These are phyloP conservation scores for Gastracanthus pulcherrimus DNA, from an alignment of 2,888 invertebrate species.

Conservation along the genomic window DNA sequence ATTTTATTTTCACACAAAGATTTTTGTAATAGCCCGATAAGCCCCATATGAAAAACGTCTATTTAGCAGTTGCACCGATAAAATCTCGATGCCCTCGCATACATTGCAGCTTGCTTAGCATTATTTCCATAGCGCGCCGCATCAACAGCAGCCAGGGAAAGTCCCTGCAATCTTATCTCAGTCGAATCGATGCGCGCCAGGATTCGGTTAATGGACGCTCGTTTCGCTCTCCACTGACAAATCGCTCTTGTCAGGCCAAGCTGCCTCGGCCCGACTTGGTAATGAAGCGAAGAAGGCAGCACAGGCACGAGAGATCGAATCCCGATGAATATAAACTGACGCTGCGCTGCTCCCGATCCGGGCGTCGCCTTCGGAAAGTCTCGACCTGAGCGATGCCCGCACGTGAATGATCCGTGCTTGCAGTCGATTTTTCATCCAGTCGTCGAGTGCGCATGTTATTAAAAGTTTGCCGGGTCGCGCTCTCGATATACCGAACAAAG, in stretches of 20 bases:
- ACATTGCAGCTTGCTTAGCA: neutral
- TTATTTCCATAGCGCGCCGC: too few relatives aligned
- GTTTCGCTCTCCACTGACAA: slow-evolving; percentile 1
- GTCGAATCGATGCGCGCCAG: neutral
- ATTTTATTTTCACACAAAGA: too few relatives aligned
- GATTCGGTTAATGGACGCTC: neutral
- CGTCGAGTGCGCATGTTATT: neutral
- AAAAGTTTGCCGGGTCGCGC: too few relatives aligned
- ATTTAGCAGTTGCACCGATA: too few relatives aligned
- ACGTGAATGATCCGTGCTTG: neutral
- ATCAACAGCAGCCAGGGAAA: neutral
- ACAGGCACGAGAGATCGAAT: neutral
- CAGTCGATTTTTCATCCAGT: neutral
- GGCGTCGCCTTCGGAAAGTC: neutral
- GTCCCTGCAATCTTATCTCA: neutral
- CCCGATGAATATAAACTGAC: neutral
- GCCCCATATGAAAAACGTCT: too few relatives aligned
- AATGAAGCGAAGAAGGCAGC: neutral
- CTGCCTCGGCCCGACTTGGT: slow-evolving; percentile 5
- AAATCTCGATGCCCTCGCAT: neutral
- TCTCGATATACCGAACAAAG: too few relatives aligned
- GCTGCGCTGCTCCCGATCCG: neutral
- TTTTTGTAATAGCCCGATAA: too few relatives aligned
- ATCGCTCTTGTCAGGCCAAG: slow-evolving; percentile 35
- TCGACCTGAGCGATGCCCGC: too few relatives aligned